Evolutionary conservation across 1,140 invertebrate species (phyloP).

Genomic region (Trichonephila clavata): DNA sequence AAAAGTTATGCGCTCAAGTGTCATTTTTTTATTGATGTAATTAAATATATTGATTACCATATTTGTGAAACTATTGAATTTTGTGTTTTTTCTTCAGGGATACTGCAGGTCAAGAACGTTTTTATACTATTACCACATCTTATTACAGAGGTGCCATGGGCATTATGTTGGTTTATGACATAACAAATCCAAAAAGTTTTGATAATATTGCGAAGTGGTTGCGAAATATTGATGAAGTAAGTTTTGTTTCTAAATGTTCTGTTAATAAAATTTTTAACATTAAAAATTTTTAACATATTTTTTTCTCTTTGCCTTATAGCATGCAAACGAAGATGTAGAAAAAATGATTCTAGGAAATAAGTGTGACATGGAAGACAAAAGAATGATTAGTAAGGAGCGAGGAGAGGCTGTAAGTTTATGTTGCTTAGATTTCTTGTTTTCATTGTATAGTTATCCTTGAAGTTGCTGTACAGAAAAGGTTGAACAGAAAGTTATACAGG

Average conservation of each 20-base stretch:
- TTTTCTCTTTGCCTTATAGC: conserved; percentile 84
- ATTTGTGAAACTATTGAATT: neutral
- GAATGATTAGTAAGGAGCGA: conserved; percentile 93
- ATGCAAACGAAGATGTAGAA: conserved; percentile 99
- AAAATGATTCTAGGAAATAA: conserved; percentile 99
- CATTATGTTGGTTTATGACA: conserved; percentile 84
- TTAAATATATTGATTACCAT: neutral
- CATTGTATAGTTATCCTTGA: neutral
- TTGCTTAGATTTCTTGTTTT: too few relatives aligned
- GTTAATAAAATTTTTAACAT: neutral
- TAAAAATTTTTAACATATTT: neutral
- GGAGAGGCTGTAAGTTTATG: conserved; percentile 88
- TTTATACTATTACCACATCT: conserved; percentile 86
- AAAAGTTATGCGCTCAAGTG: too few relatives aligned
- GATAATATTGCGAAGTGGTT: conserved; percentile 84
- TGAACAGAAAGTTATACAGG: neutral
- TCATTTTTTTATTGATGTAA: neutral
- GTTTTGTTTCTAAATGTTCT: neutral
- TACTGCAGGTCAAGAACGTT: conserved; percentile 86
- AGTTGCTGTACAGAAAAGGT: neutral
- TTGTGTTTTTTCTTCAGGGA: conserved; percentile 79
- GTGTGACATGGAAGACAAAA: conserved; percentile 99
- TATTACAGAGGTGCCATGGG: conserved; percentile 85
- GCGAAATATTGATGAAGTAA: conserved; percentile 79
- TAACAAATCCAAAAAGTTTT: conserved; percentile 83